phyloP scores from a whole-genome alignment of 2,888 invertebrate species.

The Acanthosoma haemorrhoidale region DNA sequence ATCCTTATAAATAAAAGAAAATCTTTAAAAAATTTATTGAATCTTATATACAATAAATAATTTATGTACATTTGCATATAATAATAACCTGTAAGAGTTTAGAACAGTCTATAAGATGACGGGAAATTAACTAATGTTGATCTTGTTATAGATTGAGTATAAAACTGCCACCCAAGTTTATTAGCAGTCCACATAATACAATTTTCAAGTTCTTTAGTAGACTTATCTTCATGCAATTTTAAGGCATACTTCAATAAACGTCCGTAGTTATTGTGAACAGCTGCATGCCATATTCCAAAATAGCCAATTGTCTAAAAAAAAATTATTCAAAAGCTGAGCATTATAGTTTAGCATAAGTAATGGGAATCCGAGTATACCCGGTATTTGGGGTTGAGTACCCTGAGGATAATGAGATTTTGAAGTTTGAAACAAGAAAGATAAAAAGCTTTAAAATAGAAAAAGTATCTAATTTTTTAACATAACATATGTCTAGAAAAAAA shows the following conservation, averaged over 20 bases:
- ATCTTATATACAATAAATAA: slow-evolving; percentile 22
- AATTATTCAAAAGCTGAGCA: slow-evolving; percentile 13
- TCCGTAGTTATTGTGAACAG: slow-evolving; percentile 72
- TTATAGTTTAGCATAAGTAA: no score
- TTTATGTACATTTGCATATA: slow-evolving; percentile 12
- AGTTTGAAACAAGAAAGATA: neutral
- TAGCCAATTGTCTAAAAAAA: slow-evolving; percentile 51
- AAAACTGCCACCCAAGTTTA: slow-evolving; percentile 58
- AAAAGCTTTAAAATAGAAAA: neutral
- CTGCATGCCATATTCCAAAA: slow-evolving; percentile 78
- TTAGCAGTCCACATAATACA: slow-evolving; percentile 53
- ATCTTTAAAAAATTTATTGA: slow-evolving; percentile 15
- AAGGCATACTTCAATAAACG: slow-evolving; percentile 69
- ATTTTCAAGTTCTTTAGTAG: slow-evolving; percentile 65
- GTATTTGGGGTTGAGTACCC: no score
- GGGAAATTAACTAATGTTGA: slow-evolving; percentile 66
- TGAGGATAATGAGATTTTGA: no score
- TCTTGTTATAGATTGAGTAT: slow-evolving; percentile 53
- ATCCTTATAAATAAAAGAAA: neutral
- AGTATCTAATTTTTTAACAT: no score
- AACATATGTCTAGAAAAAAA: no score
- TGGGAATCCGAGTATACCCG: no score
- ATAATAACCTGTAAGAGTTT: slow-evolving; percentile 42
- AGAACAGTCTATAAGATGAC: slow-evolving; percentile 64
- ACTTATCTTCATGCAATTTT: slow-evolving; percentile 76